Evolutionary conservation across 2,797 vertebrate species (phyloP).

Genomic region (Scolopax bukidnonensis): DNA sequence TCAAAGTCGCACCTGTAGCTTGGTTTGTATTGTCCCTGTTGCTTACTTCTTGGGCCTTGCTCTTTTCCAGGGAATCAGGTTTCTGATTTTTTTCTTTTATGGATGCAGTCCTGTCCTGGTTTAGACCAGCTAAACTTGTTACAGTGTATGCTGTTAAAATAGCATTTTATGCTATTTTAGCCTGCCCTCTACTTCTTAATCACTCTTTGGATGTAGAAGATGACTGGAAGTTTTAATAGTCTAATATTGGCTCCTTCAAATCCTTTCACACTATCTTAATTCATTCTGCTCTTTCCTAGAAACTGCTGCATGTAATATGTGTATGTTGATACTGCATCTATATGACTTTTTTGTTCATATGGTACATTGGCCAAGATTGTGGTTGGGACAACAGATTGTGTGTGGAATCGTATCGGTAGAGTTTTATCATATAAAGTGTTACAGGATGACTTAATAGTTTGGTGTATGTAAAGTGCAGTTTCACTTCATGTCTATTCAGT

Average conservation of each 20-base stretch:
- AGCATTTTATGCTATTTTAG: no score
- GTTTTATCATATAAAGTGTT: background rate
- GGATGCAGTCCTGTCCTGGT: background rate
- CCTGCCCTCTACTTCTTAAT: background rate
- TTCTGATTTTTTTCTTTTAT: background rate
- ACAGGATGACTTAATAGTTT: background rate
- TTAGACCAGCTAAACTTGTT: background rate
- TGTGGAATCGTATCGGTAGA: background rate
- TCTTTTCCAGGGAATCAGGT: background rate
- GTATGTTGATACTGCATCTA: background rate
- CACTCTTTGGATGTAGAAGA: background rate
- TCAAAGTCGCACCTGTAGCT: background rate
- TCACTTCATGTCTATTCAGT: background rate
- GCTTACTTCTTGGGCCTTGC: background rate
- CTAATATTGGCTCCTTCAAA: background rate
- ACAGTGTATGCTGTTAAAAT: background rate
- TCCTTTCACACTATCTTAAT: background rate
- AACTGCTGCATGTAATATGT: background rate
- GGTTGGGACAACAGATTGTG: background rate
- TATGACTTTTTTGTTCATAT: background rate
- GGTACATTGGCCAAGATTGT: background rate
- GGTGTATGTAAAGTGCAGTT: background rate
- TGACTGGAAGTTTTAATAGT: background rate
- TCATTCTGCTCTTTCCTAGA: background rate
- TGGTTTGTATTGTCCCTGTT: background rate